Evolutionary conservation across 2,797 vertebrate species (phyloP), one percentile per base, ranked within the genome.

Genomic region (Novumbra hubbsi): DNA sequence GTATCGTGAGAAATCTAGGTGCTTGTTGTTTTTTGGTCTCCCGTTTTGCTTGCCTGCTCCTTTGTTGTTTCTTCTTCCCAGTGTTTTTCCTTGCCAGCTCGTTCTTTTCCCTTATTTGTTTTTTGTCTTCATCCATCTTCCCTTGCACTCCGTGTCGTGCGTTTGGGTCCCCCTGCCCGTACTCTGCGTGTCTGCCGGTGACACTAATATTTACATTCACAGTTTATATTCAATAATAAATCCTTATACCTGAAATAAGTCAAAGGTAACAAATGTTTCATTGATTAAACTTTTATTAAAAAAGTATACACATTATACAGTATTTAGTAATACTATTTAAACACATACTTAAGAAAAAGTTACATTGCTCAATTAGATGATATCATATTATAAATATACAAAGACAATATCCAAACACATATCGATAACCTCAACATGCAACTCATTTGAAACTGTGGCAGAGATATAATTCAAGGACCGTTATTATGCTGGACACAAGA

Each of bases 261-360:
- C 79, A 32, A 12, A 3, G 32, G 70, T 14, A 4, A 73, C 75
- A 67, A 6, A 19, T 67, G 74, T 57, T 80, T 48, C 82, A 85
- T 71, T 84, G 84, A 82, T 84, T 28, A 79, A 64, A 77, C 19
- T 81, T 91, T 91, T 87, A 90, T 90, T 83, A 80, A 90, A 91
- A 91, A 89, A 87, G 80, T 87, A 45, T 45, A 75, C 82, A 86
- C 81, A 86, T 70, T 81, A 74, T 89, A 88, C 88, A 88, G 81
- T 81, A 84, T 87, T 15, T 74, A 80, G 75, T 78, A 70, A 82
- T 80, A 60, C 67, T 76, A 83, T 76, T 78, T 15, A 83, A 81
- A 81, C 75, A 81, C 49, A 57, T 77, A 73, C 76, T 72, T 73
- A 70, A 76, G 34, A 71, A 77, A 32, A 80, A 70, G 49, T 57